A percentile compares a stretch with the other conserved stretches of the same genome.
These are phyloP conservation scores for Ips nitidus DNA, from an alignment of 1,140 invertebrate genomes.

Conservation along the genomic window DNA sequence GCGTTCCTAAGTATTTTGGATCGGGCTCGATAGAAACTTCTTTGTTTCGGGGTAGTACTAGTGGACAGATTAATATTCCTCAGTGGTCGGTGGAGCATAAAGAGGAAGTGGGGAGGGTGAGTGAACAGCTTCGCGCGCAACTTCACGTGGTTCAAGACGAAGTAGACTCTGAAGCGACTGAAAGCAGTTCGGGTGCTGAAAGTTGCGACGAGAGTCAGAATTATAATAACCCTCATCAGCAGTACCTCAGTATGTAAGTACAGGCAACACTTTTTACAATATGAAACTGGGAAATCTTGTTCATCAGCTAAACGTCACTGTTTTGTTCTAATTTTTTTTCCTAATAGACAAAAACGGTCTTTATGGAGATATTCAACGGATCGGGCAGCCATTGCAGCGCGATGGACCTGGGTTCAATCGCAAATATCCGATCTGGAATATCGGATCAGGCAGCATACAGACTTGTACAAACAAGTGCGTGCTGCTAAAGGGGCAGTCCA, in stretches of 20 bases:
- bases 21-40: slow-evolving; percentile 59
- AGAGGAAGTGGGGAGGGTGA: slow-evolving; percentile 63
- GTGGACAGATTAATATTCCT: slow-evolving; percentile 56
- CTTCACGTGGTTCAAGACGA: slow-evolving; percentile 69
- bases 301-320: no score
- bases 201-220: slow-evolving; percentile 86
- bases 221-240: slow-evolving; percentile 76
- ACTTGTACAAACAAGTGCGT: slow-evolving; percentile 70
- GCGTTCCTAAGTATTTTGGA: slow-evolving; percentile 61
- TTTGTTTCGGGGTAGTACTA: slow-evolving; percentile 39
- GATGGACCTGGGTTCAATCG: slow-evolving; percentile 90
- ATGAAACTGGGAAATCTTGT: no score
- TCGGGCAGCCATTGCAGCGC: slow-evolving; percentile 76
- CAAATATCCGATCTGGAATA: slow-evolving; percentile 92
- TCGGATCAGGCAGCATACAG: slow-evolving; percentile 84
- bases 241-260: slow-evolving; percentile 76
- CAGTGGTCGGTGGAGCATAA: slow-evolving; percentile 54
- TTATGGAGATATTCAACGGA: slow-evolving; percentile 83
- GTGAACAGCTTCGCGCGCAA: slow-evolving; percentile 70
- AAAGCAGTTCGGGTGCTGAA: slow-evolving; percentile 89
- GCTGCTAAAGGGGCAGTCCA: slow-evolving; percentile 60
- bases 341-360: slow-evolving; percentile 71
- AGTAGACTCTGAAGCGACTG: slow-evolving; percentile 90
- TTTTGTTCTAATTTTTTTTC: background rate
- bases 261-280: background rate